Evolutionary conservation across 1,140 invertebrate genomes (phyloP), one percentile per base, ranked within the genome.

Genomic region (Ceratina japonica): DNA sequence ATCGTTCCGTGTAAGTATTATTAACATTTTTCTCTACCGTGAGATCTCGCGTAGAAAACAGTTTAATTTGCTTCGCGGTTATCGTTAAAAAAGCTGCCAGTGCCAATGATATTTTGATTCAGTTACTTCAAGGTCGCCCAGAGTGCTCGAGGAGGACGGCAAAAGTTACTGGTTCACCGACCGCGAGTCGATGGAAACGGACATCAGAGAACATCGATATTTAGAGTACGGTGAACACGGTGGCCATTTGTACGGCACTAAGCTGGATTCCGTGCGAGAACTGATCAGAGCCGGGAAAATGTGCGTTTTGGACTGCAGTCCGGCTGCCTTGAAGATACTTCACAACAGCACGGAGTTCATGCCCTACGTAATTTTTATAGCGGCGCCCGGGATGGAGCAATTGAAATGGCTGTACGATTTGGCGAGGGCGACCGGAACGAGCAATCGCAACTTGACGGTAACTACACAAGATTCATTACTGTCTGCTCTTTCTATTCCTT

Each of bases 321-420:
- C 98, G 51, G 95, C 96, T 85, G 96, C 96, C 0, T 91, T 98
- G 54, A 98, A 98, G 91, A 95, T 97, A 69, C 92, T 98, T 0
- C 97, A 97, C 91, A 98, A 97, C 86, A 97, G 97, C 83, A 95
- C 97, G 61, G 98, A 99, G 91, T 99, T 99, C 91, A 96, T 99
- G 94, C 99, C 99, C n/a, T 99, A 97, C 91, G 98, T 99, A 13
- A 98, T 99, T 85, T 99, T 99, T 92, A 95, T 99, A 56, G 97
- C 97, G n/a, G 97, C 98, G 1, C 98, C 99, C 0, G 97, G 97
- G 71, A 97, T 98, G 94, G 97, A 98, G 75, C 95, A 97, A 86
- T 93, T 98, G 62, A 95, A 96, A 83, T 95, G 94, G 79, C 92
- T 97, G 54, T 97, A 97, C 84, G 95, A 96, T 89, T 93, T 94